Percentiles rank a stretch among this genome's conserved stretches.
Conservation (phyloP, 2,113 vertebrate species). For the Leptodactylus fuscus region DNA sequence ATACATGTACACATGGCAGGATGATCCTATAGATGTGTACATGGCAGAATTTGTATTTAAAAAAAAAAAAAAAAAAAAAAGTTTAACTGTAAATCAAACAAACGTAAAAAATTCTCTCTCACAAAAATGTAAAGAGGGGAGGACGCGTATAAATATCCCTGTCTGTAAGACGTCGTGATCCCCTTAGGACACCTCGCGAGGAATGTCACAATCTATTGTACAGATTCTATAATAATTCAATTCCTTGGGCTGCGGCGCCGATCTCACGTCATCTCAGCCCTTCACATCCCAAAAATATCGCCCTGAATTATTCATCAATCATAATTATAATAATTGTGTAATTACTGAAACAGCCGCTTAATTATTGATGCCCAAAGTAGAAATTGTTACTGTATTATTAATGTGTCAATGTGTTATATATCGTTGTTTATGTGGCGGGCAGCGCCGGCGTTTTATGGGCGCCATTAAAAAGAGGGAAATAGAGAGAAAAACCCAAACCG, state of each 20-base stretch:
- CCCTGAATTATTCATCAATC: conserved; percentile 93
- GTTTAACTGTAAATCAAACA: not conserved
- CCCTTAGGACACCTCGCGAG: conserved; percentile 49
- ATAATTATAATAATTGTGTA: conserved; percentile 93
- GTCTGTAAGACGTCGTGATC: conserved; percentile 10
- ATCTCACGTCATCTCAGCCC: not conserved
- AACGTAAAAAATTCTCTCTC: not conserved
- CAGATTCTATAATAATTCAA: conserved; percentile 9
- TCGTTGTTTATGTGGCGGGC: conserved; percentile 78
- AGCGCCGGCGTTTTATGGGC: not conserved
- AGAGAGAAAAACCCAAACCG: too few species aligned
- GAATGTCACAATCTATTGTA: conserved; percentile 51
- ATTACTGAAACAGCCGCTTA: conserved; percentile 88
- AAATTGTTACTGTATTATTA: conserved; percentile 87
- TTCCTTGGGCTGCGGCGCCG: not conserved
- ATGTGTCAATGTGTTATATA: conserved; percentile 80
- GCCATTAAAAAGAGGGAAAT: not conserved
- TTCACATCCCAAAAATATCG: conserved; percentile 61
- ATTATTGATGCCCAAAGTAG: conserved; percentile 92
- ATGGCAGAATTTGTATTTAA: too few species aligned
- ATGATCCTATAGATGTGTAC: too few species aligned
- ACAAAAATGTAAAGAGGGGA: conserved; percentile 1
- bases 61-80: not conserved
- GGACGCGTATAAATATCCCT: conserved; percentile 32
- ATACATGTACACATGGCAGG: too few species aligned